Percentiles rank a stretch among this genome's conserved stretches.
Conservation (phyloP, 2,888 invertebrate genomes). For the Tachystola acroxantha region DNA sequence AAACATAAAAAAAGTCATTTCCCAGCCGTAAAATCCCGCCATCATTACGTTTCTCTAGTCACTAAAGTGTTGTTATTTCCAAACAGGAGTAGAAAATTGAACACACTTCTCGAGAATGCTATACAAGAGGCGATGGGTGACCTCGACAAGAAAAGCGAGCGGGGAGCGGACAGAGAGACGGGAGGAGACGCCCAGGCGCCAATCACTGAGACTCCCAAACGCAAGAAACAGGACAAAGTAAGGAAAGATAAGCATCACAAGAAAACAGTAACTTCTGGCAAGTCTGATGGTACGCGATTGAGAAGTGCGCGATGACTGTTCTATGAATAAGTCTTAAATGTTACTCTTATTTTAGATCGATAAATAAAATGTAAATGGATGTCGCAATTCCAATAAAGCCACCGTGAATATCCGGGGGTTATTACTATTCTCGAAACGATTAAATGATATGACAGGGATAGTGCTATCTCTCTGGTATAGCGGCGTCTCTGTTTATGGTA, state of each 20-base stretch:
- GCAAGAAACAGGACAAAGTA: slow-evolving; percentile 41
- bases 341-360: no score
- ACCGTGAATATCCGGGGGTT: no score
- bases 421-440: no score
- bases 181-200: slow-evolving; percentile 15
- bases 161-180: slow-evolving; percentile 11
- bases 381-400: background rate
- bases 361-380: no score
- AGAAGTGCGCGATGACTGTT: slow-evolving; percentile 70
- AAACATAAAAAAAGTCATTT: no score
- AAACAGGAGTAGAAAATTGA: slow-evolving; percentile 94
- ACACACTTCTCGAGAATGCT: slow-evolving; percentile 91
- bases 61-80: no score
- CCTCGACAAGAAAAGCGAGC: slow-evolving; percentile 83
- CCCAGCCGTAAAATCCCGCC: no score
- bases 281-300: slow-evolving; percentile 58
- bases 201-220: slow-evolving; percentile 37
- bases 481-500: no score
- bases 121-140: slow-evolving; percentile 96
- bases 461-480: no score
- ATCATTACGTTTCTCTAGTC: no score
- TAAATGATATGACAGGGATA: no score
- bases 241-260: slow-evolving; percentile 44
- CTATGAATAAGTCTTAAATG: background rate
- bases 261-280: slow-evolving; percentile 35